Evolutionary conservation across 2,113 vertebrate species (phyloP).

Genomic region (Murina feae): DNA sequence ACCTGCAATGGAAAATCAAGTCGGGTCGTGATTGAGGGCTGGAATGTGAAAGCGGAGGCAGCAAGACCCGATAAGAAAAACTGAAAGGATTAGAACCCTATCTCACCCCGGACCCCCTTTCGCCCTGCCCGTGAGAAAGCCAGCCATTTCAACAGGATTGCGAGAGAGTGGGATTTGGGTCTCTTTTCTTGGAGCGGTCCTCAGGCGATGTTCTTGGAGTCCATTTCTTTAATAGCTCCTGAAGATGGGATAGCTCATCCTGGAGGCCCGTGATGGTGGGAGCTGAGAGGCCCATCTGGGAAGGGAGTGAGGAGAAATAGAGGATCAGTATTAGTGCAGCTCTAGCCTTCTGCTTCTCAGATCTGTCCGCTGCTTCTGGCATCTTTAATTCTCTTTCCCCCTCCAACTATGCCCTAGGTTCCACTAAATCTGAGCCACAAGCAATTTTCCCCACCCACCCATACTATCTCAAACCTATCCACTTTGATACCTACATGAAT

Average conservation of each 20-base stretch:
- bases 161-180: background rate
- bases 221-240: constrained; percentile 71
- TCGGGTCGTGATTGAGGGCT: background rate
- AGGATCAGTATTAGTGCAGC: background rate
- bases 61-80: background rate
- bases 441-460: background rate
- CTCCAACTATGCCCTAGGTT: background rate
- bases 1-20: background rate
- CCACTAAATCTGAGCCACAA: background rate
- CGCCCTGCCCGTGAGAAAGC: background rate
- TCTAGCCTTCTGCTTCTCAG: background rate
- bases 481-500: background rate
- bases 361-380: background rate
- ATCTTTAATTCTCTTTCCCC: background rate
- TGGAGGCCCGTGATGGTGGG: constrained; percentile 58
- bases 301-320: background rate
- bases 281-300: constrained; percentile 68
- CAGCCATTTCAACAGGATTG: background rate
- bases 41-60: background rate
- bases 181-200: background rate
- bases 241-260: constrained; percentile 77
- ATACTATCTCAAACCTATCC: background rate
- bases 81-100: background rate
- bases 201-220: background rate
- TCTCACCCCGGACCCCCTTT: background rate